Evolutionary conservation across 2,113 vertebrate species (phyloP).

Genomic region (Anoplopoma fimbria): DNA sequence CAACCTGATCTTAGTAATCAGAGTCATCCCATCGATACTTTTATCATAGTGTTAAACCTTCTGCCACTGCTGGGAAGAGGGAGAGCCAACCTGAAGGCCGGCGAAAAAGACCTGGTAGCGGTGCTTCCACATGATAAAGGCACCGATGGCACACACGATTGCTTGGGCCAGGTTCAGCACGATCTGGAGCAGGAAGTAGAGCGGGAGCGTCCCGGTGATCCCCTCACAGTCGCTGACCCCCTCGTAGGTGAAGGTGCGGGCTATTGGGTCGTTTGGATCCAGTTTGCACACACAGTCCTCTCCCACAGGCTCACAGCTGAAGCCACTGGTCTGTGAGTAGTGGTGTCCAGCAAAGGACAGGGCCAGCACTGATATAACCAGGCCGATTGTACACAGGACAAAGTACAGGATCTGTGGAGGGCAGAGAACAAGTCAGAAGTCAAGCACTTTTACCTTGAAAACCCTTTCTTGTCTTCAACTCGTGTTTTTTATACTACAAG

Average conservation of each 20-base stretch:
- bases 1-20: constrained; percentile 11
- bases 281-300: constrained; percentile 87
- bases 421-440: neutral
- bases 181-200: constrained; percentile 93
- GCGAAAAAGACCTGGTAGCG: constrained; percentile 96
- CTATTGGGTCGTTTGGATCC: constrained; percentile 86
- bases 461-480: neutral
- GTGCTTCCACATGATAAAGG: constrained; percentile 97
- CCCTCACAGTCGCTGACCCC: constrained; percentile 84
- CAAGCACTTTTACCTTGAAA: neutral
- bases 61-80: constrained; percentile 78
- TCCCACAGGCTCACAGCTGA: constrained; percentile 78
- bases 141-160: constrained; percentile 86
- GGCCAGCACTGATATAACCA: constrained; percentile 89
- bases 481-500: neutral
- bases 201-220: constrained; percentile 84
- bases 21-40: constrained; percentile 14
- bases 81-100: constrained; percentile 84
- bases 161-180: constrained; percentile 89
- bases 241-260: constrained; percentile 89
- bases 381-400: constrained; percentile 87
- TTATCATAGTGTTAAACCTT: constrained; percentile 81
- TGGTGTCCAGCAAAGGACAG: constrained; percentile 90
- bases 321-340: constrained; percentile 83
- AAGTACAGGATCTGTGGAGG: constrained; percentile 91